Base-by-base conservation (phyloP, 1,140 invertebrate species). In the Aphaenogaster floridana region DNA sequence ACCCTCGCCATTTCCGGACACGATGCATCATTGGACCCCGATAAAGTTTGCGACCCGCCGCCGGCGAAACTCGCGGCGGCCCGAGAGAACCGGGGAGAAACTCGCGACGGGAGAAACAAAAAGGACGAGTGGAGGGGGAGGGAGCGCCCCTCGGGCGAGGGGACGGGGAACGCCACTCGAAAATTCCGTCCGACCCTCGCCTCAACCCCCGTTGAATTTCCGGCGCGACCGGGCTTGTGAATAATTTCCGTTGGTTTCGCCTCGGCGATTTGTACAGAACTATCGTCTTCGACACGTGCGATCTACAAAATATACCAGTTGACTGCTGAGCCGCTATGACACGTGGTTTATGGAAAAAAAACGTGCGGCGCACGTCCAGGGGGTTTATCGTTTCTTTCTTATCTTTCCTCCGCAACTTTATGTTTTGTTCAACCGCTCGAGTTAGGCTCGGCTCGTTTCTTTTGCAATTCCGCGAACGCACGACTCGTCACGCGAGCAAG, bases 11-110 rank as follows among this genome's bases (percentile, higher is more conserved):
- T 94, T 94, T 94, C 92, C 92, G 89, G 90, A 81, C 39, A 69
- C 92, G 90, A 94, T 94, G 93, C 93, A 93, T 94, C 93, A 93
- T 93, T 92, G 91, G 90, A 87, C 93, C 91, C 93, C 92, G 93
- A 94, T 94, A 93, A 94, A 94, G 91, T 94, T 93, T 91, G 86
- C 90, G 81, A 88, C 87, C 88, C 89, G 88, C 88, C 83, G 66
- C 71, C 80, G 88, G 89, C 90, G 92, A 92, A 93, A 92, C 89
- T 91, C 84, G 72, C 45, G 59, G 48, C 36, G 64, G 79, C 15
- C 81, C 86, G 76, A 83, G 77, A 89, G 77, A 89, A 77, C 21
- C 87, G 61, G 76, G 50, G 63, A 48, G 80, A 81, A 81, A 57
- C 79, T 79, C 59, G n/a, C 57, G 57, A 57, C 57, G 54, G 48